Base-by-base conservation (phyloP, 2,888 invertebrate genomes). In the Polyommatus icarus region DNA sequence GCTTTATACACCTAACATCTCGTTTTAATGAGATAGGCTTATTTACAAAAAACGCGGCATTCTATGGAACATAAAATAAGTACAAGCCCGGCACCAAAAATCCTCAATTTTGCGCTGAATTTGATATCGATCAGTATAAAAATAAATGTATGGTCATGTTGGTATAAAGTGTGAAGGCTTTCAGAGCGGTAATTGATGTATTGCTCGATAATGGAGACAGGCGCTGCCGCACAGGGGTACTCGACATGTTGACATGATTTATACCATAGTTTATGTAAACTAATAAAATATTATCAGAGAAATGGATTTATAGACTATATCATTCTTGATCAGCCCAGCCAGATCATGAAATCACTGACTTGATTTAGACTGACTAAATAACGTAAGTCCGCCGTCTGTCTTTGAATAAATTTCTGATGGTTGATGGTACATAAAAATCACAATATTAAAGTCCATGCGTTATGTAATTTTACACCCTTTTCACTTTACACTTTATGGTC, bases 161-260 rank as follows among this genome's bases (percentile, higher is more conserved):
- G 57, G n/a, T 59, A 20, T 12, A 3, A 24, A 12, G 20, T 24
- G 24, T 67, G 67, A 15, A 29, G 29, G 15, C 67, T 67, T 32
- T 15, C 67, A 32, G 15, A 32, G 18, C 24, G 29, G 67, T 67
- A 67, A 67, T 67, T 67, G 67, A 67, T 67, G 67, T 67, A 67
- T 67, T 67, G 67, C 67, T 67, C 67, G 29, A 32, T 32, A 67
- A 15, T 67, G 67, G 29, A 29, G 67, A 32, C 67, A 32, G 67
- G 67, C 67, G 67, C 67, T 67, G 15, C 15, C 5, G 29, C 15
- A 29, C 29, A 61, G 59, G 24, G 59, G 67, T 15, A 67, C 29
- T 29, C 29, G 2, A 29, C 67, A 67, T 67, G 8, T 67, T 67
- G 29, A 5, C 24, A 67, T 67, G 20, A 24, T 61, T 20, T 20